These are phyloP conservation scores for Melanostigma gelatinosum DNA, from an alignment of 2,113 vertebrate species.

Conservation along the genomic window DNA sequence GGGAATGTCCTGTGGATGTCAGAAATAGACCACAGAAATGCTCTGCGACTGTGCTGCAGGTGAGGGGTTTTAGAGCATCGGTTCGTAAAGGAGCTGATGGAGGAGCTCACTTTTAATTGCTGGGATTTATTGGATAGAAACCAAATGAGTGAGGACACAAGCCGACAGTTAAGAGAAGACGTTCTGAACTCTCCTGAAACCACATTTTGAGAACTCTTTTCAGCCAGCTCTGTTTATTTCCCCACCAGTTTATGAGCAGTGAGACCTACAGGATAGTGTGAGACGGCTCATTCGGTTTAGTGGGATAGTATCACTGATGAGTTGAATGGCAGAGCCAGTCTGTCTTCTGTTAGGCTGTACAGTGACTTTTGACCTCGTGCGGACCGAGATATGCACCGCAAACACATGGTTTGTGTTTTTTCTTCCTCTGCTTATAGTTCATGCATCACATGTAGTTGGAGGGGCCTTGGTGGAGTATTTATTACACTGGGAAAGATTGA, in stretches of 20 bases:
- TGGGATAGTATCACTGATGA: background rate
- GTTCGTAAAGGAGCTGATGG: slow-evolving; percentile 9
- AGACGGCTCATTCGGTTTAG: slow-evolving; percentile 11
- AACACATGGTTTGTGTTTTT: slow-evolving; percentile 56
- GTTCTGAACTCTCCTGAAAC: background rate
- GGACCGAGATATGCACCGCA: slow-evolving; percentile 2
- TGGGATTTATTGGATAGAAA: slow-evolving; percentile 8
- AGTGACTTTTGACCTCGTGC: slow-evolving; percentile 34
- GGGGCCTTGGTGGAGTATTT: background rate
- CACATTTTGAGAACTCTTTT: too few species aligned
- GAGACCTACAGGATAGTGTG: slow-evolving; percentile 26
- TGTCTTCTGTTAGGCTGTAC: slow-evolving; percentile 29
- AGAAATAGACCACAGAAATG: slow-evolving; percentile 58
- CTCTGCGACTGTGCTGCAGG: slow-evolving; percentile 39
- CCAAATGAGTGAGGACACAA: background rate
- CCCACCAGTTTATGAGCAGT: slow-evolving; percentile 7
- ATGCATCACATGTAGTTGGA: slow-evolving; percentile 16
- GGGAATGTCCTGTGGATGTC: slow-evolving; percentile 66
- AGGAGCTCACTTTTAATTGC: slow-evolving; percentile 1
- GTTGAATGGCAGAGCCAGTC: background rate
- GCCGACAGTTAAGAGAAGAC: background rate
- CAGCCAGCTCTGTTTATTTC: slow-evolving; percentile 1
- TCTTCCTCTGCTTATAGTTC: slow-evolving; percentile 47
- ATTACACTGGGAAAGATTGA: slow-evolving; percentile 38
- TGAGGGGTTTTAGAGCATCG: slow-evolving; percentile 15